Evolutionary conservation across 2,797 vertebrate genomes (phyloP), one percentile per base, ranked within the genome.

Genomic region (Lerista edwardsae): DNA sequence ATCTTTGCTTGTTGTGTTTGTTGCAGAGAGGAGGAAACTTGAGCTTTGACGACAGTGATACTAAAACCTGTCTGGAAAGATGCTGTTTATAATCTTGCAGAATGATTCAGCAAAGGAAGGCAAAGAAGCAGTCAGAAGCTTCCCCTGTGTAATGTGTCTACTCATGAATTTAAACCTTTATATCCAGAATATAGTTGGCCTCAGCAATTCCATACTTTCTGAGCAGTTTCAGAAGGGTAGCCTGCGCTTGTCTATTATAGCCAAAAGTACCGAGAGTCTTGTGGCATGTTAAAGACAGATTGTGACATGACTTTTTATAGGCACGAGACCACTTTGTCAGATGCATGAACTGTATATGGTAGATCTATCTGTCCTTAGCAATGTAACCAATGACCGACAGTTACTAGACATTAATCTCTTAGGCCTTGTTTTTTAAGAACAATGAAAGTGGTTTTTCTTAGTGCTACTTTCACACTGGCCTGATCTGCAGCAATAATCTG

Each of bases 11-110:
- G 64, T 7, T 65, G 1, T 0, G 0, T n/a, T 79, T 88, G 14
- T 93, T 93, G 85, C 90, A 93, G 92, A 75, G 86, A 86, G n/a
- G 73, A 69, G 17, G 67, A 29, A 72, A 17, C 0, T 2, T 71
- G 68, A 89, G 71, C 31, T 69, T 17, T 47, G 69, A 21, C 6
- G 74, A 64, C 86, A 12, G 47, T 14, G 19, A 83, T 84, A 5
- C 44, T 19, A 59, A 77, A 88, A 86, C 79, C 2, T 2, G 1
- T 0, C 0, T 25, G 36, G 57, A 85, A 86, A 23, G n/a, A 84
- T 78, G n/a, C 6, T 5, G 21, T 72, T 69, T 68, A 68, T 51
- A 51, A 0, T 0, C 3, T 59, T 68, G 47, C 87, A 87, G 41
- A 27, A 31, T 76, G 90, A 83, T 68, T 83, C 12, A 78, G 89